Evolutionary conservation across 2,113 vertebrate genomes (phyloP).

Genomic region (Chamaetylas fuelleborni): DNA sequence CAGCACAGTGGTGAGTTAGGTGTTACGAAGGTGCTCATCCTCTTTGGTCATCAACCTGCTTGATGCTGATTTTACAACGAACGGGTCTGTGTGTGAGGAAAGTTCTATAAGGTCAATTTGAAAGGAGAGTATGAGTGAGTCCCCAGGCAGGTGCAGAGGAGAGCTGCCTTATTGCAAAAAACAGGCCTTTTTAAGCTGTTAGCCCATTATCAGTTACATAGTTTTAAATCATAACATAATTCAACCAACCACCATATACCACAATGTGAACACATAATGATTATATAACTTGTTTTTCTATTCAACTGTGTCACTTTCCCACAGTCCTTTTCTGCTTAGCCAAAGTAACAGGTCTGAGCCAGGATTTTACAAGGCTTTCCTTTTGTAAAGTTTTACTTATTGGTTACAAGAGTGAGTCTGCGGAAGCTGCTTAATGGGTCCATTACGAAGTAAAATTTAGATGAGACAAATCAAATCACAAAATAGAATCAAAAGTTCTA

Average conservation of each 20-base stretch:
- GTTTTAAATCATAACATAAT: background rate
- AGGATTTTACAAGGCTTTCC: background rate
- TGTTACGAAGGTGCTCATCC: background rate
- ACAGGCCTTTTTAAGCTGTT: background rate
- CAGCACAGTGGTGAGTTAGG: background rate
- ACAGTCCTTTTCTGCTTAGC: background rate
- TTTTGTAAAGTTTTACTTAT: background rate
- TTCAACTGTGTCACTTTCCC: background rate
- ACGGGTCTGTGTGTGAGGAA: accelerated
- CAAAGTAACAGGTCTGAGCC: background rate
- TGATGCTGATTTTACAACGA: background rate
- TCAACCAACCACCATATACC: background rate
- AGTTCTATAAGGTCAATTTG: background rate
- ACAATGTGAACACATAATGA: accelerated
- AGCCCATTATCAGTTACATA: no score
- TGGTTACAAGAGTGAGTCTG: background rate
- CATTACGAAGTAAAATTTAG: background rate
- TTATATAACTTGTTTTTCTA: background rate
- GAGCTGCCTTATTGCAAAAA: background rate
- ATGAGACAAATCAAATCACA: background rate
- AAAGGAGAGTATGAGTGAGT: background rate
- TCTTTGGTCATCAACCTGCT: background rate
- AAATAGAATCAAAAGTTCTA: background rate
- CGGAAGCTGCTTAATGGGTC: background rate
- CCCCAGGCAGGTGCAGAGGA: background rate